Percentiles rank a stretch among this genome's conserved stretches.
These are phyloP conservation scores for Kryphioiulus occultus DNA, from an alignment of 2,888 invertebrate species.

Conservation along the genomic window DNA sequence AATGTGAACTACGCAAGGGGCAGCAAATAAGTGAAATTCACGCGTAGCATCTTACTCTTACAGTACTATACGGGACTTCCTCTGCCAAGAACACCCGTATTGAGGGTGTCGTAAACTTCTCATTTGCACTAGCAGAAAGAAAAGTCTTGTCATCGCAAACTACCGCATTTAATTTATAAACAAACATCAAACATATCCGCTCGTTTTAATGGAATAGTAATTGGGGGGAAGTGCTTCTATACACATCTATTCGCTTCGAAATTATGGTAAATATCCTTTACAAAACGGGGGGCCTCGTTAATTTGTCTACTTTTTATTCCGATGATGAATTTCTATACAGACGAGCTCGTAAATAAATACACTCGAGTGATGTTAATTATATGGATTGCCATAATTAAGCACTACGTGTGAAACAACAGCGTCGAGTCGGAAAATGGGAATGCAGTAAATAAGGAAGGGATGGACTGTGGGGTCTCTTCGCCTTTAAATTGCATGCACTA, in stretches of 20 bases:
- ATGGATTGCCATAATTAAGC: not conserved
- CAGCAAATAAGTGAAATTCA: too few species aligned
- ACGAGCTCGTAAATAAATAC: not conserved
- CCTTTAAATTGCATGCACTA: too few species aligned
- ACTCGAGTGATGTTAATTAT: not conserved
- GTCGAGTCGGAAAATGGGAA: not conserved
- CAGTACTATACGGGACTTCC: not conserved
- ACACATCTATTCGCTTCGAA: not conserved
- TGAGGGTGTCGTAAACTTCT: not conserved
- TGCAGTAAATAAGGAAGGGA: too few species aligned
- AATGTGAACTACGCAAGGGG: too few species aligned
- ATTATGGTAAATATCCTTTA: not conserved
- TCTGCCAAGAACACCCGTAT: not conserved
- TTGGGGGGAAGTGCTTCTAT: not conserved
- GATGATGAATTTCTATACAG: not conserved
- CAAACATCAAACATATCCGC: not conserved
- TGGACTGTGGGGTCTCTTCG: too few species aligned
- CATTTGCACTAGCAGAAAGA: not conserved
- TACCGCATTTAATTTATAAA: not conserved
- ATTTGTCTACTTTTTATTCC: not conserved
- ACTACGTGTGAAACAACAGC: not conserved
- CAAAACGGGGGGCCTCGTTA: not conserved
- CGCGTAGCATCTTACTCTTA: too few species aligned
- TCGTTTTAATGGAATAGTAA: not conserved
- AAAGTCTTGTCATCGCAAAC: not conserved